Base-by-base conservation (phyloP, 2,797 vertebrate genomes). In the Austrolebias charrua region DNA sequence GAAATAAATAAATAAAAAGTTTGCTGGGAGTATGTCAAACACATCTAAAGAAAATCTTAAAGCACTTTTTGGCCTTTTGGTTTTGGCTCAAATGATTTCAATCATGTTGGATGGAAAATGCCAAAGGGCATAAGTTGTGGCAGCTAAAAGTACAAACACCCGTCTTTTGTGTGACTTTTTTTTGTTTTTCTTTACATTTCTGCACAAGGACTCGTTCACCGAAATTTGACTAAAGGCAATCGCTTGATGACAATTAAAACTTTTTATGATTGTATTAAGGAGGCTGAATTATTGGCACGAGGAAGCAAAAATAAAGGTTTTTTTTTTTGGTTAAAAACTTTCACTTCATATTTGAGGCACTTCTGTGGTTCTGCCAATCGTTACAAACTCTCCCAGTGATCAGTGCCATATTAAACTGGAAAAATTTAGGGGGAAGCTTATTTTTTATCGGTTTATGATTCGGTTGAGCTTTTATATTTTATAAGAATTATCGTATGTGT, bases 41-140 rank as follows among this genome's bases (percentile, higher is more conserved):
- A 91, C 89, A 91, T 92, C 93, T 92, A 93, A 93, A 93, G 92
- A 94, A 90, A 87, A 92, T 90, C 88, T 90, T 93, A 88, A 93
- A 95, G 96, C 96, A 98, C 96, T 98, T 98, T 96, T 92, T 93
- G 93, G 90, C 92, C 85, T 90, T 76, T 84, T 87, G 79, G 86
- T 88, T 90, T 88, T 81, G 83, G 86, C 88, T 90, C 75, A 86
- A 90, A 90, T 87, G 81, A 83, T 91, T 91, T 90, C 65, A 84
- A 84, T 88, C 82, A 80, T 55, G 72, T 84, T 49, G 71, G 76
- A 84, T 83, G 81, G 71, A 82, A 87, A 90, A 86, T 86, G 90
- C 85, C 83, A 82, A 83, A 88, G 77, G 84, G 88, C 88, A 84
- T 92, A 83, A 84, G 78, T 86, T 80, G 81, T 90, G 90, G 91